phyloP scores from a whole-genome alignment of 1,140 invertebrate genomes.

The Aphidius ervi region DNA sequence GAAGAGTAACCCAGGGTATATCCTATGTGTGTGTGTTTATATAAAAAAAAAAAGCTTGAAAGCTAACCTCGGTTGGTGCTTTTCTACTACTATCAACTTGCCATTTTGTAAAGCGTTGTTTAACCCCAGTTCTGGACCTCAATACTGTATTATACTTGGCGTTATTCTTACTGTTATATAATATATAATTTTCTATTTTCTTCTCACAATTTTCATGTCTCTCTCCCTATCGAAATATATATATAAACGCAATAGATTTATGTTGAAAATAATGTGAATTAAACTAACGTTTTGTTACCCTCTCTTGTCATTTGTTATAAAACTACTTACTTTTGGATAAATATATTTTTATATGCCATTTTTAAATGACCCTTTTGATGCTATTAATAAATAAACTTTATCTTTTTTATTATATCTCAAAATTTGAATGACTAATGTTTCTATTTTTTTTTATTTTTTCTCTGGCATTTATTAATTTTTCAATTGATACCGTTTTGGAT shows the following conservation, averaged over 20 bases:
- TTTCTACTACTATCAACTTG: background rate
- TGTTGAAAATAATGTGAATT: constrained; percentile 47
- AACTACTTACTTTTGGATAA: too few relatives aligned
- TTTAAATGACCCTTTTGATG: too few relatives aligned
- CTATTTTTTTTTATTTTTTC: too few relatives aligned
- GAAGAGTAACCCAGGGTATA: background rate
- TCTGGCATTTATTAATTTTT: too few relatives aligned
- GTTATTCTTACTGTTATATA: constrained; percentile 34
- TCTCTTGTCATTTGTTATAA: too few relatives aligned
- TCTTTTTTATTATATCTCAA: too few relatives aligned
- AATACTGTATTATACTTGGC: constrained; percentile 24
- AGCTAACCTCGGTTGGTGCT: constrained; percentile 7
- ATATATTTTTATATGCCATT: too few relatives aligned
- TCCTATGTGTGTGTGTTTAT: background rate
- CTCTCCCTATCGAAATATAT: constrained; percentile 1
- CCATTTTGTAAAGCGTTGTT: constrained; percentile 8
- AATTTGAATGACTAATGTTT: too few relatives aligned
- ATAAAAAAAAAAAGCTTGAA: background rate
- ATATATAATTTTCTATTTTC: constrained; percentile 27
- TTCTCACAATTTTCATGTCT: constrained; percentile 9
- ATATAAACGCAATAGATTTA: constrained; percentile 39
- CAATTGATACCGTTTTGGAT: too few relatives aligned
- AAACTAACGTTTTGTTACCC: constrained; percentile 40
- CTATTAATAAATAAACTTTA: too few relatives aligned
- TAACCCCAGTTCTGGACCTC: constrained; percentile 8